Evolutionary conservation across 1,140 invertebrate genomes (phyloP), one percentile per base, ranked within the genome.

Genomic region (Lanistes nyassanus): DNA sequence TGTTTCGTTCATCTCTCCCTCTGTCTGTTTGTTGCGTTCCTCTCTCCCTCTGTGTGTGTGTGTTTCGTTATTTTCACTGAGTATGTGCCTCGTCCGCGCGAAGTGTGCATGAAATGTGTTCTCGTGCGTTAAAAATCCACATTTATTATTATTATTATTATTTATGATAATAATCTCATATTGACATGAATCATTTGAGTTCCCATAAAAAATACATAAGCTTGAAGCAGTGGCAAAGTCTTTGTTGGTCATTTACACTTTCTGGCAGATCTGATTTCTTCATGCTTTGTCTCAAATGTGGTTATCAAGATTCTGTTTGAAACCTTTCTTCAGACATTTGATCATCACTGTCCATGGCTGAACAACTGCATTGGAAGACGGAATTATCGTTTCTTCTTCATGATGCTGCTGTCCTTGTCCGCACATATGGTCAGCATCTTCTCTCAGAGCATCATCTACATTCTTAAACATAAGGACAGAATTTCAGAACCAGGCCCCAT

Each of bases 261-360:
- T 36, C n/a, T 67, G 37, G 3, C 19, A 47, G 21, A 47, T 39
- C 47, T 16, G 26, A 67, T 47, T 47, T 47, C 5, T 16, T 47
- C 19, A 47, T 16, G 42, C 42, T 47, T 9, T 47, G 9, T 47
- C 42, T 47, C 1, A 47, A 47, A 47, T 47, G 42, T 47, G 0
- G 19, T 2, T 47, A 0, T 47, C n/a, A n/a, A n/a, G n/a, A n/a
- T n/a, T 9, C 55, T 55, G 26, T 42, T 74, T 76, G 76, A 73
- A 60, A 19, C 77, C 75, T 76, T 62, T 70, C 94, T 94, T 76
- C 92, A 99, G 95, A 99, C 97, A 47, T 99, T 99, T 91, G 98
- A 99, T 91, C 98, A 99, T 92, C 98, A 99, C 91, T 99, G 98
- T 91, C 98, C 98, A 70, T 99, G 98, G 98, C 96, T 99, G 80